These are phyloP conservation scores for Rhorus exstirpatorius DNA, from an alignment of 2,888 invertebrate genomes.

Conservation along the genomic window DNA sequence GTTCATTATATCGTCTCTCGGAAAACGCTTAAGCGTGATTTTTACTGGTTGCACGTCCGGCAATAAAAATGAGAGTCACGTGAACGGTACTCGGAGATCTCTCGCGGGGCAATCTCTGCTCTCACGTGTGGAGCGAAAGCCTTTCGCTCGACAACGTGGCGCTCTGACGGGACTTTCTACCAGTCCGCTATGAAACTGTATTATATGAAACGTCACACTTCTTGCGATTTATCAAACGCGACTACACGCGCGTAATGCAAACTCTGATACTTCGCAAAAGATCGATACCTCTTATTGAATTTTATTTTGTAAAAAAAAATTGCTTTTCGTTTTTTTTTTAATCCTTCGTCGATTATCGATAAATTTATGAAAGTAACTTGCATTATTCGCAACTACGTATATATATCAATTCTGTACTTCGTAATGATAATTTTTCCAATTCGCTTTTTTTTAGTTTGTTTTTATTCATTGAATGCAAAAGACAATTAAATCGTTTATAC, in stretches of 20 bases:
- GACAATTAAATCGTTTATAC: no score
- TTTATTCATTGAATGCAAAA: no score
- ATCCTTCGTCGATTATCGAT: no score
- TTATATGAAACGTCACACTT: background rate
- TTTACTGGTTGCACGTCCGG: conserved; percentile 30
- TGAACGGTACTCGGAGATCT: conserved; percentile 28
- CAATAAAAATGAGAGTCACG: conserved; percentile 37
- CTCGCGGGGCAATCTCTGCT: conserved; percentile 44
- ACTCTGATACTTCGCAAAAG: background rate
- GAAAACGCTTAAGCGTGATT: background rate
- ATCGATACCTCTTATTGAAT: no score
- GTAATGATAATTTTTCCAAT: no score
- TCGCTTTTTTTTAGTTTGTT: no score
- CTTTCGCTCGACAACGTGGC: conserved; percentile 52
- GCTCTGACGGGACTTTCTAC: conserved; percentile 60
- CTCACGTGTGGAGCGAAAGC: conserved; percentile 53
- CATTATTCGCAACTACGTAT: no score
- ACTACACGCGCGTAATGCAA: background rate
- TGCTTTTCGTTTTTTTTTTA: no score
- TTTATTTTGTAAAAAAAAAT: no score
- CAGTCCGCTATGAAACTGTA: conserved; percentile 19
- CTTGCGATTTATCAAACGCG: background rate
- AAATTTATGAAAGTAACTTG: no score
- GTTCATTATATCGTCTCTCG: conserved; percentile 5
- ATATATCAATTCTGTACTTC: no score